A percentile compares a stretch with the other conserved stretches of the same genome.
These are phyloP conservation scores for Distichodus sexfasciatus DNA, from an alignment of 2,797 vertebrate genomes.

Conservation along the genomic window DNA sequence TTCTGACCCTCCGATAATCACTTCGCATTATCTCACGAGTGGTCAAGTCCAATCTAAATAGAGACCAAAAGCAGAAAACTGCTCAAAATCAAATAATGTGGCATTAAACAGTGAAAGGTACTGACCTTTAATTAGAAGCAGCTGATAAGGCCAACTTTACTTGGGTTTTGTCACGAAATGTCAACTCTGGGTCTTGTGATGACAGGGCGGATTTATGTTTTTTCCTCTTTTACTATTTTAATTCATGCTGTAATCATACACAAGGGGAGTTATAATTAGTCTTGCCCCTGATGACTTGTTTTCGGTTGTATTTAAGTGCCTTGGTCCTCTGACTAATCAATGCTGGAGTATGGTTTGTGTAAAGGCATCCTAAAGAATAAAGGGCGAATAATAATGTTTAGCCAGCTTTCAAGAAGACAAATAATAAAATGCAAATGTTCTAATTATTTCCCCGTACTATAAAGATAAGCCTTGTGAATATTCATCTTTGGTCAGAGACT, in stretches of 20 bases:
- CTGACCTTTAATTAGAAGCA: conserved; percentile 75
- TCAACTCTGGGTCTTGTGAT: conserved; percentile 73
- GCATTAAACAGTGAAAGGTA: conserved; percentile 72
- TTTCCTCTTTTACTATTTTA: conserved; percentile 67
- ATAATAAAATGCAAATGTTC: conserved; percentile 77
- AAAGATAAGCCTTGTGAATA: conserved; percentile 65
- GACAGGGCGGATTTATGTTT: conserved; percentile 69
- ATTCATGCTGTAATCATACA: conserved; percentile 59
- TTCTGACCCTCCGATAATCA: neutral
- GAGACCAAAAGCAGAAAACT: conserved; percentile 57
- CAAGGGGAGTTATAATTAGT: conserved; percentile 7
- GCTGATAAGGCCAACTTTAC: conserved; percentile 75
- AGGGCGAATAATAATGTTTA: conserved; percentile 68
- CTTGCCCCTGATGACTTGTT: neutral
- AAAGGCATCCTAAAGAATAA: conserved; percentile 48
- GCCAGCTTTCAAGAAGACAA: conserved; percentile 69
- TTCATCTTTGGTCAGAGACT: conserved; percentile 66
- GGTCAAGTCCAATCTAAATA: conserved; percentile 55
- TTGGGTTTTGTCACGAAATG: conserved; percentile 68
- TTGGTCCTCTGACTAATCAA: neutral
- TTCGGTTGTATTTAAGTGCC: neutral
- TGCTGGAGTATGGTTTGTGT: conserved; percentile 35
- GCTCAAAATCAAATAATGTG: conserved; percentile 68
- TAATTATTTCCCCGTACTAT: conserved; percentile 68
- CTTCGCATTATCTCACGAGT: conserved; percentile 48